phyloP scores from a whole-genome alignment of 2,888 invertebrate species.

The Fragum sueziense region DNA sequence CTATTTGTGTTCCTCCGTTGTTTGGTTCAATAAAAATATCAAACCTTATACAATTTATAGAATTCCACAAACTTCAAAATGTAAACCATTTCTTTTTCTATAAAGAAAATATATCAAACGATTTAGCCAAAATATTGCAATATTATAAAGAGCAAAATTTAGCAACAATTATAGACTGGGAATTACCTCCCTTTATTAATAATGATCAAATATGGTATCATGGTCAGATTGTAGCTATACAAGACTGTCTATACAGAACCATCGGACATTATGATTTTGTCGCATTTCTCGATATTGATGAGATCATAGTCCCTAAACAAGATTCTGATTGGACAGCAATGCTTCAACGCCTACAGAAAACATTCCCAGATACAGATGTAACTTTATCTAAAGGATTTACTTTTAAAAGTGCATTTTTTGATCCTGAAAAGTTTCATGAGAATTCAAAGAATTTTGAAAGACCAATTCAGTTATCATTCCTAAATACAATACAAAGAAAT shows the following conservation, averaged over 20 bases:
- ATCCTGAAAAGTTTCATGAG: constrained; percentile 57
- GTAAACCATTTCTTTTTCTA: constrained; percentile 77
- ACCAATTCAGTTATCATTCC: constrained; percentile 60
- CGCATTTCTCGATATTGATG: constrained; percentile 80
- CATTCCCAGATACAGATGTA: neutral
- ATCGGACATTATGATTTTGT: constrained; percentile 75
- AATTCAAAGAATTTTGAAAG: neutral
- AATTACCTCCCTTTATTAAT: constrained; percentile 65
- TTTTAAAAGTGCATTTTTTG: constrained; percentile 75
- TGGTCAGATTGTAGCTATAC: constrained; percentile 79
- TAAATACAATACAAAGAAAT: constrained; percentile 69
- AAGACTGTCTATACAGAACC: constrained; percentile 80
- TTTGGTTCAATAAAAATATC: constrained; percentile 76
- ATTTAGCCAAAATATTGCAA: constrained; percentile 66
- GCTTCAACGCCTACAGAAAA: constrained; percentile 51
- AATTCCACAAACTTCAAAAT: constrained; percentile 76
- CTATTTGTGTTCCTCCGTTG: constrained; percentile 79
- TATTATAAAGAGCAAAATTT: constrained; percentile 68
- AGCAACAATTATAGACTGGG: constrained; percentile 74
- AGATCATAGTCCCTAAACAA: constrained; percentile 77
- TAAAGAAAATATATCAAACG: constrained; percentile 65
- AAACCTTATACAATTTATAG: constrained; percentile 78
- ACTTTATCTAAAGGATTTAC: constrained; percentile 65
- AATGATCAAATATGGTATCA: constrained; percentile 77
- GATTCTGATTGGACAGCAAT: constrained; percentile 62